Evolutionary conservation across 2,888 invertebrate genomes (phyloP), one percentile per base, ranked within the genome.

Genomic region (Drosophila mercatorum): DNA sequence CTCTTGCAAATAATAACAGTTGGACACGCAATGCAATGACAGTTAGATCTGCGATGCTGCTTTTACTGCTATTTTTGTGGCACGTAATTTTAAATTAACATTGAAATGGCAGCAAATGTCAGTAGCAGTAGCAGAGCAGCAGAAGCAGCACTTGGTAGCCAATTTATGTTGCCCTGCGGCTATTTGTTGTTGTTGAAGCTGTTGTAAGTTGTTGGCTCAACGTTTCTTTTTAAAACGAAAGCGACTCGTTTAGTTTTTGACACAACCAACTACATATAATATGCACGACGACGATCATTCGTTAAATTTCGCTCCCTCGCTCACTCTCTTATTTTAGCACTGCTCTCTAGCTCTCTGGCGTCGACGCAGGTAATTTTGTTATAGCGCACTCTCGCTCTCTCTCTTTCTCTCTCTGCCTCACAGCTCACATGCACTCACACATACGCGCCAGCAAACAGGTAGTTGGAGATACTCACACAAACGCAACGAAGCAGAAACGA

Each of bases 11-110:
- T 75, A 86, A 80, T 82, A 83, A 82, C 49, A 69, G 68, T 81
- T 66, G 80, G 71, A 82, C 85, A 88, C 85, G 89, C 88, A 87
- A 89, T 70, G 77, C 75, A 84, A 84, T 84, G 89, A 75, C 81
- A 74, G 68, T 87, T 87, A 82, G 85, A 88, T 74, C 68, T 71
- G 60, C 63, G 65, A 62, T 57, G 41, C 26, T 61, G 51, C 49
- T 64, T 71, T 75, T 31, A 31, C 31, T 51, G 49, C 11, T 51
- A 5, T 77, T 81, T 83, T 76, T 70, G 57, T 79, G 77, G 88
- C 87, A 84, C 72, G 77, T 87, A 83, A 83, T 77, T 81, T 81
- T 84, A 81, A 89, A 84, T 83, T 84, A 89, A 80, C 69, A 80
- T 79, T 87, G 79, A 79, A 78, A 49, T 52, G 44, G 47, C 68